Base-by-base conservation (phyloP, 2,888 invertebrate species). In the Dysmachus trigonus region DNA sequence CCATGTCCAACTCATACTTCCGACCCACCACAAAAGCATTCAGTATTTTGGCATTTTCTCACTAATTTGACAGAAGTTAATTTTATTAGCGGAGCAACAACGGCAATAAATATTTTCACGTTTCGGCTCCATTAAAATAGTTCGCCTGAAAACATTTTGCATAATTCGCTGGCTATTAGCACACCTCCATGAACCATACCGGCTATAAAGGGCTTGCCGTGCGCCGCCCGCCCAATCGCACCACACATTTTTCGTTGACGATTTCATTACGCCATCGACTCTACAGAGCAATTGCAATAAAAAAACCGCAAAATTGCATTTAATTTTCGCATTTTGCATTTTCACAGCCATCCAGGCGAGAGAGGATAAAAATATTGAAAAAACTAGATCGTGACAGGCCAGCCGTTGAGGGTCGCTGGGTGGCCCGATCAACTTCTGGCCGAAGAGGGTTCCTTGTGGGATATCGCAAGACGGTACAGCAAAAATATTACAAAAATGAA, bases 231-330 rank as follows among this genome's bases (percentile, higher is more conserved):
- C 51, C 51, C 51, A 18, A 4, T 41, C 51, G 7, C 18, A 30
- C 76, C 38, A 38, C 41, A 35, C 27, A 38, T 62, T 82, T 82
- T 62, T 62, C 33, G 62, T 82, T 53, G 62, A 82, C 27, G 62
- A 82, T 62, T 82, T 82, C 81, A 82, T 82, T 62, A 62, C 33
- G 31, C 18, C 47, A 77, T 82, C 27, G 81, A 27, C 81, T 53
- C 79, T 8, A n/a, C 53, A 31, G 53, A 18, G 38, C 22, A 27
- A 8, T 15, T 62, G 22, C 33, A 79, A 47, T 79, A 82, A 81
- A 53, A 82, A 81, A 53, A n/a, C 33, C 81, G 33, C 53, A 33
- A 82, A 82, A 82, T 82, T 82, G 81, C 81, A 82, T 82, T 82
- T 82, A 82, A 82, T 82, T 82, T 82, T 62, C 30, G 30, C 31